These are phyloP conservation scores for Falco concolor DNA, from an alignment of 2,797 vertebrate species.

Conservation along the genomic window DNA sequence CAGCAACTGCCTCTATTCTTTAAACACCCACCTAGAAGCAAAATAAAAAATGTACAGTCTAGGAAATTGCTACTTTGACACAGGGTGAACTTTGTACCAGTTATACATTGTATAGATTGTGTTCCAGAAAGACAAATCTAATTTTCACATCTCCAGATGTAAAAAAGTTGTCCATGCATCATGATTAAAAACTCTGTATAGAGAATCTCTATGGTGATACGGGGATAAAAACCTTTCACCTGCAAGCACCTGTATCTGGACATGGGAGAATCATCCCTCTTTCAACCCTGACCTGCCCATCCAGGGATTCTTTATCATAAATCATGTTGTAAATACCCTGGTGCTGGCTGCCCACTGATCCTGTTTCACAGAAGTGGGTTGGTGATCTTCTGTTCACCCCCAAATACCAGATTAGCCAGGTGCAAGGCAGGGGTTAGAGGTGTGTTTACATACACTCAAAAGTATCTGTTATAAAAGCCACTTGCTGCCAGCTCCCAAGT, in stretches of 20 bases:
- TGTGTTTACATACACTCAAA: not conserved
- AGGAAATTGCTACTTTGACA: not conserved
- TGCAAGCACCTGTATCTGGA: not conserved
- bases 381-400: not conserved
- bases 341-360: not conserved
- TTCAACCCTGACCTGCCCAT: not conserved
- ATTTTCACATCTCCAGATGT: not conserved
- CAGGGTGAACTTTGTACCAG: not conserved
- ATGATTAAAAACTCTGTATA: not conserved
- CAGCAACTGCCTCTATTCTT: not conserved
- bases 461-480: not conserved
- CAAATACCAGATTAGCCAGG: not conserved
- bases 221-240: not conserved
- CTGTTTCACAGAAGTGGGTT: not conserved
- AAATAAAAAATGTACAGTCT: not conserved
- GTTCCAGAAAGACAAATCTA: not conserved
- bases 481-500: not conserved
- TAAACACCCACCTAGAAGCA: not conserved
- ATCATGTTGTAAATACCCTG: not conserved
- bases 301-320: not conserved
- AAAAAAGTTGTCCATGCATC: not conserved
- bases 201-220: not conserved
- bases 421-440: not conserved
- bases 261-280: not conserved
- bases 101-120: not conserved